Conservation (phyloP, 2,888 invertebrate species). For the Dynastes maya region DNA sequence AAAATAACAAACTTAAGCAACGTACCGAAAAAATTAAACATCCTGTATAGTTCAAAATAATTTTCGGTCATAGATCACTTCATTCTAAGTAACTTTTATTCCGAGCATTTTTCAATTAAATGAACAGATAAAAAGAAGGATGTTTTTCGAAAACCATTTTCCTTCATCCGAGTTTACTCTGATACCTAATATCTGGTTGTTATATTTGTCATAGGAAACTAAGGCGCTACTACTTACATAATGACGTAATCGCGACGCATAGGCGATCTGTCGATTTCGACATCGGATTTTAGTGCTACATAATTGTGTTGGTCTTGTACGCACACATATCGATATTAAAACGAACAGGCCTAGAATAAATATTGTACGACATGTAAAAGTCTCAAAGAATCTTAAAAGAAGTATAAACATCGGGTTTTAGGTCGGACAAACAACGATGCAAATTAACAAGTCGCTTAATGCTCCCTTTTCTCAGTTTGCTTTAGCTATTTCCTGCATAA, state of each 20-base stretch:
- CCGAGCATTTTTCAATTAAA: too few species aligned
- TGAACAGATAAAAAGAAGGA: too few species aligned
- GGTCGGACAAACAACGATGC: conserved; percentile 43
- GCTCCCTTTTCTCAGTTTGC: conserved; percentile 47
- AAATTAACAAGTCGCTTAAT: conserved; percentile 47
- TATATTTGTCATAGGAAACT: too few species aligned
- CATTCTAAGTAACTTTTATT: too few species aligned
- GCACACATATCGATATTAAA: conserved; percentile 20
- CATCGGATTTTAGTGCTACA: conserved; percentile 40
- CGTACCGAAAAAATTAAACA: too few species aligned
- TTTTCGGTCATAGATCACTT: too few species aligned
- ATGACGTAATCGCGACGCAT: conserved; percentile 16
- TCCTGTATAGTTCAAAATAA: too few species aligned
- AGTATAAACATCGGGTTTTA: conserved; percentile 39
- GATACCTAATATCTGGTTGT: too few species aligned
- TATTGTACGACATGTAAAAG: conserved; percentile 45
- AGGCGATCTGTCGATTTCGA: not conserved
- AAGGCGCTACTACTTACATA: not conserved
- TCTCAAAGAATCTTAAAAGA: conserved; percentile 47
- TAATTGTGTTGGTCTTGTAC: conserved; percentile 45
- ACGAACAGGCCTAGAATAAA: conserved; percentile 43
- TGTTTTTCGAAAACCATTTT: too few species aligned
- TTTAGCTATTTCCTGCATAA: conserved; percentile 45
- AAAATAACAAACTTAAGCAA: too few species aligned
- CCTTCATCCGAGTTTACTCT: too few species aligned